A percentile compares a stretch with the other conserved stretches of the same genome.
Conservation (phyloP, 2,797 vertebrate species). For the Columba guinea region DNA sequence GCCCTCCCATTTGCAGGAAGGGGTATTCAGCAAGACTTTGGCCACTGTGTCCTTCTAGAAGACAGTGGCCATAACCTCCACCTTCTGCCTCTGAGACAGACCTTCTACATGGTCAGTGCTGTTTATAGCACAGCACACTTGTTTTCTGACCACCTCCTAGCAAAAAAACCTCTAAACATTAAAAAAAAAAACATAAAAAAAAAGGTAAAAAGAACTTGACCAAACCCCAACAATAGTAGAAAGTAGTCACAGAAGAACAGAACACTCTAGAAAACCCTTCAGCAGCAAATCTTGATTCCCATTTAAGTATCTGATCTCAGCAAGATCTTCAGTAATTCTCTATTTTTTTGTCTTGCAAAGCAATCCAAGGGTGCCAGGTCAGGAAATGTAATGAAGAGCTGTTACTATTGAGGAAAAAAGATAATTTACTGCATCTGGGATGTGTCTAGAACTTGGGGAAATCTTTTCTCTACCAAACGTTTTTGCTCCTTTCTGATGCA, state of each 20-base stretch:
- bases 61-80: neutral
- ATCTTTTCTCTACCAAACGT: neutral
- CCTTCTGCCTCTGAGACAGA: neutral
- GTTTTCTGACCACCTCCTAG: neutral
- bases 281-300: neutral
- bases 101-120: neutral
- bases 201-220: neutral
- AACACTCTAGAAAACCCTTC: accelerated
- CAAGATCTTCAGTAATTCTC: neutral
- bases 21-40: neutral
- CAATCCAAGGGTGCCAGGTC: neutral
- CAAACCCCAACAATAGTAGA: neutral
- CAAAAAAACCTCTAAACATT: neutral
- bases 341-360: neutral
- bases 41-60: neutral
- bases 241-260: neutral
- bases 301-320: neutral
- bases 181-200: neutral
- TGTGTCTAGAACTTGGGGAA: neutral
- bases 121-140: neutral
- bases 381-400: neutral
- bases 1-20: neutral
- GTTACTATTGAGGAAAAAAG: neutral
- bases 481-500: accelerated
- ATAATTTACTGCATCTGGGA: neutral